Percentiles rank a stretch among this genome's conserved stretches.
Evolutionary conservation across 2,888 invertebrate species (phyloP).

Genomic region (Erpobdella octoculata): DNA sequence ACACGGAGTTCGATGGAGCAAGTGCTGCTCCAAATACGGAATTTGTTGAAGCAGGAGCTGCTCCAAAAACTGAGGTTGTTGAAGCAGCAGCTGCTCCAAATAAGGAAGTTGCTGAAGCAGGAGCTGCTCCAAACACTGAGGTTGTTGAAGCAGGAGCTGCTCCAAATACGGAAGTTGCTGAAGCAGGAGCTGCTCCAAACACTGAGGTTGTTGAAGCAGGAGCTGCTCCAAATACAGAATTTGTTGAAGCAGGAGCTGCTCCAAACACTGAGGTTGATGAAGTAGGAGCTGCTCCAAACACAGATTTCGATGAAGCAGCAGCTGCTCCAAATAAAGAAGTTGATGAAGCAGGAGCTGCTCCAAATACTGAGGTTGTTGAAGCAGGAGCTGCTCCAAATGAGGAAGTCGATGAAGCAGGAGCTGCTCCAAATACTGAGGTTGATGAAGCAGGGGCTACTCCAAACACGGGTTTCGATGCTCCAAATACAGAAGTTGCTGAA

Average conservation of each 20-base stretch:
- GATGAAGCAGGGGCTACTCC: slow-evolving; percentile 2
- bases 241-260: no score
- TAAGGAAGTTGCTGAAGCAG: not conserved
- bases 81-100: not conserved
- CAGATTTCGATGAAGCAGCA: not conserved
- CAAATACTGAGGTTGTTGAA: not conserved
- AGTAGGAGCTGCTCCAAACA: not conserved
- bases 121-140: not conserved
- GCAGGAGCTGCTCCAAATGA: not conserved
- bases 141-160: not conserved
- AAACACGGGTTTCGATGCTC: not conserved
- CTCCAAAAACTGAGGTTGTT: no score
- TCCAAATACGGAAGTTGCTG: not conserved
- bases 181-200: not conserved
- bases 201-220: not conserved
- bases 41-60: not conserved
- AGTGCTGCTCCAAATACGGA: not conserved
- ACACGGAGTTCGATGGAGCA: not conserved
- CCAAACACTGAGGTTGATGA: not conserved
- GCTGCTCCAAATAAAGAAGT: not conserved
- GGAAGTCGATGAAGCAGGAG: not conserved
- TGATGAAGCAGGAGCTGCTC: not conserved
- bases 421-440: not conserved
- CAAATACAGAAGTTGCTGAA: slow-evolving; percentile 5
- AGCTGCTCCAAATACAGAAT: not conserved